Evolutionary conservation across 1,140 invertebrate species (phyloP), one percentile per base, ranked within the genome.

Genomic region (Drosophila bifasciata): DNA sequence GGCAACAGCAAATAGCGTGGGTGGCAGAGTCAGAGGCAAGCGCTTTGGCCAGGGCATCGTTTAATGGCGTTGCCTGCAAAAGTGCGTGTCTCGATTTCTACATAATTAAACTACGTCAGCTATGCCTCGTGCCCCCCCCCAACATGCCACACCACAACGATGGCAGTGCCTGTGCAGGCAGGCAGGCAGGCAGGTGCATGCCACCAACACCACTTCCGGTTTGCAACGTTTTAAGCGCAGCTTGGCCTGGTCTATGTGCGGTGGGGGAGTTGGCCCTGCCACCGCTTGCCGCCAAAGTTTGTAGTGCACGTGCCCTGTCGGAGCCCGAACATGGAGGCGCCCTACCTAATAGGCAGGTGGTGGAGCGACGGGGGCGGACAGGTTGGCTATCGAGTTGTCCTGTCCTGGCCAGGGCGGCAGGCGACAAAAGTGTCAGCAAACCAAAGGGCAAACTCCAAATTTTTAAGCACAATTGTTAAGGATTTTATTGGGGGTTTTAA

Each of bases 81-180:
- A 86, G 81, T 86, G 81, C 81, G 81, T 88, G 77, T 88, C 83
- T 86, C 83, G 81, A 86, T 86, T 86, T 86, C 81, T 86, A 86
- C 81, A 86, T 86, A 86, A 86, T 86, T 86, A 86, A 86, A 86
- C 81, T 85, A 71, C 74, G 81, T 58, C 79, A 74, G 69, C 74
- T 53, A 44, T 48, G 36, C 41, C 55, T 55, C 50, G 43, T 70
- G 16, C 17, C 49, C 8, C 17, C 1, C 36, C 23, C 13, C 44
- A 19, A 13, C 21, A 15, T 44, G 0, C 21, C 15, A 6, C 21
- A 21, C 36, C 28, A 4, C n/a, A 2, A 2, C 8, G 4, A 16
- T 21, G 17, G 1, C n/a, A 1, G 17, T 1, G 1, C 41, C 28
- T 43, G 32, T 13, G 32, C 4, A 13, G 32, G 32, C 5, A n/a